Conservation (phyloP, 2,113 vertebrate species). For the Anser cygnoides region DNA sequence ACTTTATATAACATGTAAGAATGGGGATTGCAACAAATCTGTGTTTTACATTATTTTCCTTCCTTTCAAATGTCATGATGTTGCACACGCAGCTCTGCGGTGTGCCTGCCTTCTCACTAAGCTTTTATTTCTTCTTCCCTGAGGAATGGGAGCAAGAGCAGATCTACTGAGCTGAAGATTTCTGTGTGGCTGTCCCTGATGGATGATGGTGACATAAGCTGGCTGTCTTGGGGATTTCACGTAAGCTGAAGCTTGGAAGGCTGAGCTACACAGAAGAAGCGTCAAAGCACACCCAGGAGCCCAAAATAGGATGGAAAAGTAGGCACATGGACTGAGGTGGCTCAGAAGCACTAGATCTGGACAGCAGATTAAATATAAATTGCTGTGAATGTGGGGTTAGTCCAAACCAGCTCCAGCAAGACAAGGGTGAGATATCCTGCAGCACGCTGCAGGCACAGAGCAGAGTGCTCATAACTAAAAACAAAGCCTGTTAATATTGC, state of each 20-base stretch:
- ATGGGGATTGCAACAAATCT: not conserved
- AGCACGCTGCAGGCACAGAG: not conserved
- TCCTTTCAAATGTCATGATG: not conserved
- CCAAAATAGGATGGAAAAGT: constrained; percentile 50
- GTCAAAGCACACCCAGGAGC: constrained; percentile 35
- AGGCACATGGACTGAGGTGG: not conserved
- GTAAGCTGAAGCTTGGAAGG: constrained; percentile 28
- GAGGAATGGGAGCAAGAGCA: not conserved
- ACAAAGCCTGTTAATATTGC: not conserved
- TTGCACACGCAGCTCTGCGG: not conserved
- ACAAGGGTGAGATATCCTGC: not conserved
- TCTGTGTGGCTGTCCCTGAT: constrained; percentile 46
- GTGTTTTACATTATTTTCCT: not conserved
- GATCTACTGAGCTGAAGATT: constrained; percentile 15
- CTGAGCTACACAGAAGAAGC: not conserved
- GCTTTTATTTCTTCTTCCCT: not conserved
- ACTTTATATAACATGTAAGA: not conserved
- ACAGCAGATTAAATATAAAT: constrained; percentile 55
- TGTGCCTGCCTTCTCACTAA: not conserved
- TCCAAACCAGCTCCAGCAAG: not conserved
- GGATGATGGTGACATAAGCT: constrained; percentile 58
- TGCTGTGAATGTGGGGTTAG: not conserved
- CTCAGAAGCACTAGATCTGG: constrained; percentile 37
- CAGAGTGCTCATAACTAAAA: not conserved
- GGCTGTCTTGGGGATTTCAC: constrained; percentile 46